Evolutionary conservation across 2,888 invertebrate species (phyloP), one percentile per base, ranked within the genome.

Genomic region (Drosophila bunnanda): DNA sequence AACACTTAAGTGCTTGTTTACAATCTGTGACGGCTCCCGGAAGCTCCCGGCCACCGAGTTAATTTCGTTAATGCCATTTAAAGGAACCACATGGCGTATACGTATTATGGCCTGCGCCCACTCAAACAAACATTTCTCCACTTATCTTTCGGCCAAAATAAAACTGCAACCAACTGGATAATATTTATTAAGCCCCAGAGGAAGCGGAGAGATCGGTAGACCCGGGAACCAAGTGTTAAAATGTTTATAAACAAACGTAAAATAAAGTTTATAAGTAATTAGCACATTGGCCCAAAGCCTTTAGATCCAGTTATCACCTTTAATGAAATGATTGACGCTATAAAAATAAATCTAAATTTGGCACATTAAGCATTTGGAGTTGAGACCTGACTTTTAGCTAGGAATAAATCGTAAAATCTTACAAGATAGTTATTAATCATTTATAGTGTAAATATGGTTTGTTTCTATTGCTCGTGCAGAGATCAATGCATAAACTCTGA

Each of bases 81-180:
- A 52, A 70, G 53, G 20, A 67, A 73, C 80, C 82, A 89, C 86
- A 89, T 83, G 89, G 83, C 88, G 83, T 68, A 83, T 89, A 41
- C 86, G 75, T 58, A 50, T 62, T 54, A 69, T 70, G 34, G 36
- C 68, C 65, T 77, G 48, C 72, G 58, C 72, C 72, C 89, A 80
- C 75, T 66, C 56, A 61, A 52, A 74, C 67, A 61, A 54, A 61
- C 71, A 17, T 32, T 52, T 46, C 28, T 13, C 41, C 79, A 65
- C 65, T 80, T 61, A 52, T 56, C 73, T 32, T 20, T 50, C 32
- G 9, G 46, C 55, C 25, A 20, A 46, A 46, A 43, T 46, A 39
- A 52, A 44, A 46, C 36, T 76, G 57, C 76, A 65, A 50, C 25
- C 46, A 62, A 59, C 32, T 54, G 69, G 74, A 89, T 71, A 78